Evolutionary conservation across 2,888 invertebrate genomes (phyloP).

Genomic region (Drosophila quinaria): DNA sequence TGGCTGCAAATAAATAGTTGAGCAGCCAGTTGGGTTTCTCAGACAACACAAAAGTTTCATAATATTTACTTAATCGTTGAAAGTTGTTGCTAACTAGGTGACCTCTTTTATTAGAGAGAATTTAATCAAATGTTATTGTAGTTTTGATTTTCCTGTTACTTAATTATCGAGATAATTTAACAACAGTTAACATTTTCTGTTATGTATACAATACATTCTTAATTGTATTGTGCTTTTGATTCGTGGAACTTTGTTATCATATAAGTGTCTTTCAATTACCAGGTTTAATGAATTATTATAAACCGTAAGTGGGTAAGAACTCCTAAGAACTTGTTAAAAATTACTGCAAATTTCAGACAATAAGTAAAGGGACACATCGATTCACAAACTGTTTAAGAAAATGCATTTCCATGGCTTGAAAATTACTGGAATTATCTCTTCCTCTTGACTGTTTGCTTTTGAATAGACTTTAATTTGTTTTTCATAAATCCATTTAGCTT

Average conservation of each 20-base stretch:
- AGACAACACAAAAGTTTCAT: constrained; percentile 28
- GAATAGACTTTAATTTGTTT: not conserved
- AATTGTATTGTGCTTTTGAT: not conserved
- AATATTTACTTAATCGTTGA: constrained; percentile 34
- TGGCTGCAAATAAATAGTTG: constrained; percentile 37
- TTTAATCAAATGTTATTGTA: constrained; percentile 9
- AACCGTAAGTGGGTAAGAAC: not conserved
- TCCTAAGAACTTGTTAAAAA: not conserved
- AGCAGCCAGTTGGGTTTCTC: constrained; percentile 17
- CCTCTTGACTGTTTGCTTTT: not conserved
- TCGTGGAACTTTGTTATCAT: not conserved
- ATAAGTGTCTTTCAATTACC: not conserved
- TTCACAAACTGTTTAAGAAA: not conserved
- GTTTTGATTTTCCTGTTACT: not conserved
- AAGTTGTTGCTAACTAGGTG: constrained; percentile 8
- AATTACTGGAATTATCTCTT: not conserved
- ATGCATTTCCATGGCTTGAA: not conserved
- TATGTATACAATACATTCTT: not conserved
- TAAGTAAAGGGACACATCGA: not conserved
- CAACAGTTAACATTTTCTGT: not conserved
- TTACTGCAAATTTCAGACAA: not conserved
- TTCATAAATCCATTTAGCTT: not conserved
- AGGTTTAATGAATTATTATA: not conserved
- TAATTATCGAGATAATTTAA: not conserved
- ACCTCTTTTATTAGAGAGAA: not conserved